Percentiles rank a stretch among this genome's conserved stretches.
phyloP scores from a whole-genome alignment of 2,113 vertebrate species.

The Perccottus glenii region DNA sequence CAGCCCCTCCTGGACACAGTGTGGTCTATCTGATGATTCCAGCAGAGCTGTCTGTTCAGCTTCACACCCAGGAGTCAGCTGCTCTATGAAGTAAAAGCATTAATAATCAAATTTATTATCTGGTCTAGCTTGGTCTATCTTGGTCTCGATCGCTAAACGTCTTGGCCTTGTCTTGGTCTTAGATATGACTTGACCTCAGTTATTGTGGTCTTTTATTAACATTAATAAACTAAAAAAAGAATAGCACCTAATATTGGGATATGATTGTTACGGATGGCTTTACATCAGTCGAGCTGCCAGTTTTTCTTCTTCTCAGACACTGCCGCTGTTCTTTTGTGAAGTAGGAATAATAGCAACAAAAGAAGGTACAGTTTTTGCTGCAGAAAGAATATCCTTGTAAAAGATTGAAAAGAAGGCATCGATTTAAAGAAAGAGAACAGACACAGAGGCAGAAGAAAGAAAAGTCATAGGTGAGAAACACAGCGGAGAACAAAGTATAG shows the following conservation, averaged over 20 bases:
- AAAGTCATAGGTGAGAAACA: constrained; percentile 8
- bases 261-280: background rate
- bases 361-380: constrained; percentile 24
- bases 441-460: constrained; percentile 10
- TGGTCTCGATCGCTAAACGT: too few relatives aligned
- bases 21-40: too few relatives aligned
- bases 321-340: constrained; percentile 3
- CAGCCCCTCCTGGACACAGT: too few relatives aligned
- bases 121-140: too few relatives aligned
- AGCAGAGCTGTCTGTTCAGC: too few relatives aligned
- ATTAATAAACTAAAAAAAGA: too few relatives aligned
- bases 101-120: too few relatives aligned
- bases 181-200: too few relatives aligned
- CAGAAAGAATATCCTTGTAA: constrained; percentile 15
- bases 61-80: too few relatives aligned
- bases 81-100: too few relatives aligned
- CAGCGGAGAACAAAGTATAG: constrained; percentile 10
- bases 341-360: constrained; percentile 6
- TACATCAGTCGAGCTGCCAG: background rate
- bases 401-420: background rate
- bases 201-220: too few relatives aligned
- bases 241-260: background rate
- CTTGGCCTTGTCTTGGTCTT: too few relatives aligned
- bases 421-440: background rate
- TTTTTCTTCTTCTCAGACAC: background rate